phyloP scores from a whole-genome alignment of 2,797 vertebrate genomes.

The Gastrophryne carolinensis region DNA sequence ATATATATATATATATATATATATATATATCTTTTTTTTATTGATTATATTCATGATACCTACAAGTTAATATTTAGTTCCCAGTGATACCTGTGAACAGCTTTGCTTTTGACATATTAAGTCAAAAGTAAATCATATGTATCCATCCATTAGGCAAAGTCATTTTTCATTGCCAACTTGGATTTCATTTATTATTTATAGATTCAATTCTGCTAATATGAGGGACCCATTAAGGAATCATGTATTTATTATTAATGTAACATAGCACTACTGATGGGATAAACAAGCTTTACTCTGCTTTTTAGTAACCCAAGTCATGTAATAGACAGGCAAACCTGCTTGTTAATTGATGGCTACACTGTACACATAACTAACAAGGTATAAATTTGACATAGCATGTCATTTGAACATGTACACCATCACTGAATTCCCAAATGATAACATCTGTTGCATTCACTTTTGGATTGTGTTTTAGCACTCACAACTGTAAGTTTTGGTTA shows the following conservation, averaged over 20 bases:
- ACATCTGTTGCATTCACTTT: neutral
- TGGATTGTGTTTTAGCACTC: no score
- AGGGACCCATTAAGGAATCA: constrained; percentile 35
- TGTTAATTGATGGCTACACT: constrained; percentile 6
- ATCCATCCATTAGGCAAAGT: constrained; percentile 49
- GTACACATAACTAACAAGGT: neutral
- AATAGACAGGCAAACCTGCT: neutral
- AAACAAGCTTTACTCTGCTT: constrained; percentile 7
- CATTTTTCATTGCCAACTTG: constrained; percentile 44
- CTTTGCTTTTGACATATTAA: constrained; percentile 22
- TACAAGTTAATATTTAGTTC: no score
- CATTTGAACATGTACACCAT: neutral
- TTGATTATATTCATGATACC: no score
- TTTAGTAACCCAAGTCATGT: neutral
- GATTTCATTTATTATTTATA: constrained; percentile 44
- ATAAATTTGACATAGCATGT: neutral
- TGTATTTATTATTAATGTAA: constrained; percentile 46
- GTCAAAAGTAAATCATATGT: constrained; percentile 25
- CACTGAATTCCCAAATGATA: neutral
- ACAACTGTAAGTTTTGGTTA: no score
- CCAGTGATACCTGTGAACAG: neutral
- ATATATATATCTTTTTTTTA: no score
- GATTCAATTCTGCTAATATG: constrained; percentile 40
- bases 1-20: no score
- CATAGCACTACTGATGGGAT: constrained; percentile 29